Evolutionary conservation across 2,113 vertebrate species (phyloP), one percentile per base, ranked within the genome.

Genomic region (Andinoacara biseriatus): DNA sequence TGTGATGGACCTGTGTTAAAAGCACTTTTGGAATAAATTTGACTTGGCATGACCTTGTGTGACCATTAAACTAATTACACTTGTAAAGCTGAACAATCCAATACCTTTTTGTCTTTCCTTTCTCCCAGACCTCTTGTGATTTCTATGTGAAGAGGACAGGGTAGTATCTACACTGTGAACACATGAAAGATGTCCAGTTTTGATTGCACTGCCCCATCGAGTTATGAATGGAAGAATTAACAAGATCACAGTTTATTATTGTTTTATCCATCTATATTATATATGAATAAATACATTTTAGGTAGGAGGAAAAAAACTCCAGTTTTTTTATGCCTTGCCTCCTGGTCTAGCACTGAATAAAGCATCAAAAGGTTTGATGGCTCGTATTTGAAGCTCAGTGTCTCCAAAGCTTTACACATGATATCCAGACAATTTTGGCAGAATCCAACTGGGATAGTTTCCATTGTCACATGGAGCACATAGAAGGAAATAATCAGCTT

Each of bases 31-130:
- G 74, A 80, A 78, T 60, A 58, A 14, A 40, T 52, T 31, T 69
- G 65, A 78, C 31, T 84, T 57, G 31, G 76, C 56, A 24, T 63
- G 80, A 80, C 49, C 33, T 69, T 80, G 52, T 78, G 52, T 46
- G n/a, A 62, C 31, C n/a, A 78, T 82, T 60, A 72, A 82, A 72
- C 58, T 81, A 90, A 88, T 83, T 85, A 65, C 38, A 79, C 63
- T 67, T 59, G 54, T 72, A 74, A 83, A 59, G 35, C 40, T 60
- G 20, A 76, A 79, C 61, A 49, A 74, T 61, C 56, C 38, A 7
- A 60, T 22, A 38, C 24, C 7, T 77, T 3, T 81, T 18, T 75
- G 26, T 58, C 13, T 54, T 54, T 35, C 13, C 62, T 3, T 89
- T 49, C 40, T 77, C 2, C 13, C 10, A 52, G 31, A 49, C 26